A percentile compares a stretch with the other conserved stretches of the same genome.
Conservation (phyloP, 1,140 invertebrate genomes). For the Harpegnathos saltator region DNA sequence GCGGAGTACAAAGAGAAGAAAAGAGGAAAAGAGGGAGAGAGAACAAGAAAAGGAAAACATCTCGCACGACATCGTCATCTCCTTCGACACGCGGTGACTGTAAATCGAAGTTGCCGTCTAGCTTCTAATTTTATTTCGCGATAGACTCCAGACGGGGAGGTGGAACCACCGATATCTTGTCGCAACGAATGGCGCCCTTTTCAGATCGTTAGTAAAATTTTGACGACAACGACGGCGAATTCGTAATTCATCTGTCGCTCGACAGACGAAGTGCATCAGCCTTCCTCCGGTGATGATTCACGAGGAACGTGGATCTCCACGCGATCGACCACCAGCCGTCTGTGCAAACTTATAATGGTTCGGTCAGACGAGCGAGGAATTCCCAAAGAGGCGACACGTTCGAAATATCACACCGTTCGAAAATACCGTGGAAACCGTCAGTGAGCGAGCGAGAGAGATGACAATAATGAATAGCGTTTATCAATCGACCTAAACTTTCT, state of each 20-base stretch:
- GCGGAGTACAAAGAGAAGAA: neutral
- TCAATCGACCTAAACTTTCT: no score
- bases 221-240: neutral
- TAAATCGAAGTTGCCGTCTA: constrained; percentile 42
- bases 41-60: neutral
- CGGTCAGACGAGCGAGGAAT: no score
- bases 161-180: no score
- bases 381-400: no score
- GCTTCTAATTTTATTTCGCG: constrained; percentile 56
- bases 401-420: no score
- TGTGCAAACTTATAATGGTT: no score
- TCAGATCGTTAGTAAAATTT: neutral
- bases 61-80: no score
- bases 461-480: no score
- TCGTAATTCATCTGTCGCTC: neutral
- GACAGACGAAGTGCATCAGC: neutral
- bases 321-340: no score
- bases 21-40: neutral
- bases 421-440: no score
- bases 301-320: neutral
- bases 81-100: constrained; percentile 8
- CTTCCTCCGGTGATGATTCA: no score
- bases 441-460: no score
- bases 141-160: constrained; percentile 18
- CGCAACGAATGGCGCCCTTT: neutral